Conservation (phyloP, 1,140 invertebrate species). For the Cyclina sinensis region DNA sequence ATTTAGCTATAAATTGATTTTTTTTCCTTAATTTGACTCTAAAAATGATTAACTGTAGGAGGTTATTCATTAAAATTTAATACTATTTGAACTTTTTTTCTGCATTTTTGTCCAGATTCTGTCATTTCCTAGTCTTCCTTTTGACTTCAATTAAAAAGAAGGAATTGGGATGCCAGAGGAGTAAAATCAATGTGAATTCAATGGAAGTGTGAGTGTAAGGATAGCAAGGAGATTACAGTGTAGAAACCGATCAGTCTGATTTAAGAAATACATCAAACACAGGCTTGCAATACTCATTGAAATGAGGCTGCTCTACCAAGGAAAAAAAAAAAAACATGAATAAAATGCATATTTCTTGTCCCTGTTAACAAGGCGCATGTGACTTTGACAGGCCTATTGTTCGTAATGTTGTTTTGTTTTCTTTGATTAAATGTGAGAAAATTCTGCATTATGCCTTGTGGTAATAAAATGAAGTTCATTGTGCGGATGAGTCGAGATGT, state of each 20-base stretch:
- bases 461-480: too few relatives aligned
- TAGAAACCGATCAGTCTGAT: background rate
- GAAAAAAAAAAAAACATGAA: conserved; percentile 19
- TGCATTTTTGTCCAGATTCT: too few relatives aligned
- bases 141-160: background rate
- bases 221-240: background rate
- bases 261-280: conserved; percentile 23
- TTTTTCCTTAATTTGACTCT: too few relatives aligned
- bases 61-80: too few relatives aligned
- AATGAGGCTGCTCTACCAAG: background rate
- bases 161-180: background rate
- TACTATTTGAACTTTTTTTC: too few relatives aligned
- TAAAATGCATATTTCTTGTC: conserved; percentile 38
- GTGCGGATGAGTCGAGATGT: too few relatives aligned
- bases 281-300: background rate
- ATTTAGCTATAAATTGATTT: too few relatives aligned
- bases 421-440: conserved; percentile 17
- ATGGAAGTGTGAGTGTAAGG: background rate
- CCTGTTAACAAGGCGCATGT: conserved; percentile 1
- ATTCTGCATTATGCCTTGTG: background rate
- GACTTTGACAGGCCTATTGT: conserved; percentile 1
- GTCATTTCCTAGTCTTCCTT: conserved; percentile 4
- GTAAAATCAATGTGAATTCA: conserved; percentile 30
- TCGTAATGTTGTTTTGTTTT: background rate
- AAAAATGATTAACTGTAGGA: too few relatives aligned